Percentiles rank a stretch among this genome's conserved stretches.
phyloP scores from a whole-genome alignment of 1,140 invertebrate species.

The Plodia interpunctella region DNA sequence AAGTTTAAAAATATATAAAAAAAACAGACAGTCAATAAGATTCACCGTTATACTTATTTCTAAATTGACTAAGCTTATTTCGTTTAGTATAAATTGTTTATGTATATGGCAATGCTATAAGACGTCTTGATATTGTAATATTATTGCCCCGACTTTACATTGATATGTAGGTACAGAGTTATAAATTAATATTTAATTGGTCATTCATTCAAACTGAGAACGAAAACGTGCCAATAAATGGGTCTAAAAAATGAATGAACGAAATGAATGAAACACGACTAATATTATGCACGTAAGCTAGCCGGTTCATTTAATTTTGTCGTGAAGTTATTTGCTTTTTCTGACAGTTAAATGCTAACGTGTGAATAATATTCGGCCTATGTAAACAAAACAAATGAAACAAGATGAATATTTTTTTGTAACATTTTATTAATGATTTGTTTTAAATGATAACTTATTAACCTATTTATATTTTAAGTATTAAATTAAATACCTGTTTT shows the following conservation, averaged over 20 bases:
- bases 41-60: constrained; percentile 29
- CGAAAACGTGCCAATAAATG: constrained; percentile 11
- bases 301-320: constrained; percentile 15
- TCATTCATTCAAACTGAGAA: constrained; percentile 25
- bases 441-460: too few relatives aligned
- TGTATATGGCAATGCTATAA: constrained; percentile 18
- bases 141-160: constrained; percentile 60
- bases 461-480: too few relatives aligned
- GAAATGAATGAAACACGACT: constrained; percentile 21
- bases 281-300: constrained; percentile 17
- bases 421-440: too few relatives aligned
- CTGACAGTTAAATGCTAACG: too few relatives aligned
- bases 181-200: constrained; percentile 33
- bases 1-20: constrained; percentile 7
- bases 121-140: constrained; percentile 18
- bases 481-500: too few relatives aligned
- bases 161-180: constrained; percentile 63
- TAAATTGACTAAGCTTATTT: constrained; percentile 60
- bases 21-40: constrained; percentile 15
- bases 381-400: too few relatives aligned
- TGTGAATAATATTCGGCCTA: too few relatives aligned
- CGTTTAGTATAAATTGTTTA: constrained; percentile 19
- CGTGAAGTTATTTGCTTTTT: too few relatives aligned
- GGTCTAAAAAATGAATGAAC: constrained; percentile 18
- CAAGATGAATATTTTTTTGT: too few relatives aligned